phyloP scores from a whole-genome alignment of 2,888 invertebrate genomes.

The Odontothrips loti region DNA sequence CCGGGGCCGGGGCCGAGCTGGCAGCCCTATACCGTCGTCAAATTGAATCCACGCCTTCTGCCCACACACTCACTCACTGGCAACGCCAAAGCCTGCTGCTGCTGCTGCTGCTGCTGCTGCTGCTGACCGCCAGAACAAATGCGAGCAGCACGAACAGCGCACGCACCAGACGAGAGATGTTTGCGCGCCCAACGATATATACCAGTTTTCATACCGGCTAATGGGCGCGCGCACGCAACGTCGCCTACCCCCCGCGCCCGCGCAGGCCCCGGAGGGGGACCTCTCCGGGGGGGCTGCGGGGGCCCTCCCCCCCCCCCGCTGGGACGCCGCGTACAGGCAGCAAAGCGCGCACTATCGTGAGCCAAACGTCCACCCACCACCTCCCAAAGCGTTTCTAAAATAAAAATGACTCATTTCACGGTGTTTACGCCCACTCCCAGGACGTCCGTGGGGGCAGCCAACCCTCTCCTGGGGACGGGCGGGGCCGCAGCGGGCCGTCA shows the following conservation, averaged over 20 bases:
- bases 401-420: too few relatives aligned
- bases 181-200: constrained; percentile 11
- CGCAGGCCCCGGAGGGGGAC: too few relatives aligned
- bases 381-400: neutral
- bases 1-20: neutral
- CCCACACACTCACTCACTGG: neutral
- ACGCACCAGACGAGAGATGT: neutral
- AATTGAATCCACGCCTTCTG: constrained; percentile 17
- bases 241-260: neutral
- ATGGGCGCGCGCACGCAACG: constrained; percentile 16
- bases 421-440: too few relatives aligned
- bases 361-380: neutral
- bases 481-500: too few relatives aligned
- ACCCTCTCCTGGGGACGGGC: too few relatives aligned
- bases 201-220: constrained; percentile 22
- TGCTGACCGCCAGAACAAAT: neutral
- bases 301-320: neutral
- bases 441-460: too few relatives aligned
- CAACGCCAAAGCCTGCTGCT: neutral
- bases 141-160: neutral
- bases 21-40: neutral
- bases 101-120: neutral
- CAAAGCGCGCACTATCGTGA: neutral
- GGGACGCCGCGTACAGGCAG: neutral
- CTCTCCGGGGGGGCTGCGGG: too few relatives aligned